These are phyloP conservation scores for Lapara coniferarum DNA, from an alignment of 2,888 invertebrate genomes.

Conservation along the genomic window DNA sequence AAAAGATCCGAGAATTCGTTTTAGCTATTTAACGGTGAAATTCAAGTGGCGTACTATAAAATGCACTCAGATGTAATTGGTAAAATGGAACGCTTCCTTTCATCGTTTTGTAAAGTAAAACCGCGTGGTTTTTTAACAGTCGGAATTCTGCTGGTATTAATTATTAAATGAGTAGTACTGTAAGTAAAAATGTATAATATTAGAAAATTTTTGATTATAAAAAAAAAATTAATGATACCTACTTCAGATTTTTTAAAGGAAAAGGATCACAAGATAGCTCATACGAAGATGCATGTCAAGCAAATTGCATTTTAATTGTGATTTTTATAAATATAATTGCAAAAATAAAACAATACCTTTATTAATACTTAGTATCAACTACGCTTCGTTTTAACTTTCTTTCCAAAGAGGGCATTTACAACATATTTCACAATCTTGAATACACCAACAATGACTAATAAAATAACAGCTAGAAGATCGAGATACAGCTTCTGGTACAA, in stretches of 20 bases:
- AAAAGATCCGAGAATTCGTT: constrained; percentile 28
- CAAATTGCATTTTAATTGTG: too few relatives aligned
- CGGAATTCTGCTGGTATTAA: not conserved
- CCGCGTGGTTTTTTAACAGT: not conserved
- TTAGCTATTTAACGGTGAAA: not conserved
- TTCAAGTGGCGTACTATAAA: constrained; percentile 15
- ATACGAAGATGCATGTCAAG: too few relatives aligned
- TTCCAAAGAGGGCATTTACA: not conserved
- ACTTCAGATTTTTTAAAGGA: too few relatives aligned
- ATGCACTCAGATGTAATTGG: constrained; percentile 16
- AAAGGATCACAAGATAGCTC: too few relatives aligned
- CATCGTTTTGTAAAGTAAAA: not conserved
- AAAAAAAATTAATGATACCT: too few relatives aligned
- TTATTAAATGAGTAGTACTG: not conserved
- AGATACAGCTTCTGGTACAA: constrained; percentile 59
- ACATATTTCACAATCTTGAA: not conserved
- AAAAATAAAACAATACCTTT: constrained; percentile 1
- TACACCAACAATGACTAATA: not conserved
- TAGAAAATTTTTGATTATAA: too few relatives aligned
- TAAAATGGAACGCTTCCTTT: not conserved
- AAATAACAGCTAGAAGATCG: constrained; percentile 46
- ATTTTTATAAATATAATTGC: too few relatives aligned
- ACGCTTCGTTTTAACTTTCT: not conserved
- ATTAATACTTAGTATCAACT: not conserved
- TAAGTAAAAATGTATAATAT: too few relatives aligned